Base-by-base conservation (phyloP, 2,113 vertebrate species). In the Pipa parva region DNA sequence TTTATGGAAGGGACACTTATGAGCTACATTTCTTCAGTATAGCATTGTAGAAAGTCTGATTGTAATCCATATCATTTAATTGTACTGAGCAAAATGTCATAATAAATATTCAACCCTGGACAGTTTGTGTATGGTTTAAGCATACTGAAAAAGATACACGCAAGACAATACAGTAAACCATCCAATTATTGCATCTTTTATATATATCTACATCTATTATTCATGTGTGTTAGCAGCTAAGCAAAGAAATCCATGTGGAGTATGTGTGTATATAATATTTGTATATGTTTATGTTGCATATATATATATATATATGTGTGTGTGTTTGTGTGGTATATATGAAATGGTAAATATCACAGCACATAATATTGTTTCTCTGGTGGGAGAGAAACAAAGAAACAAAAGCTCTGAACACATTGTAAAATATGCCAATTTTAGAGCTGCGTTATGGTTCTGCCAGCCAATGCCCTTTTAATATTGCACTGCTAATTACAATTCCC, bases 401-500 rank as follows among this genome's bases (percentile, higher is more conserved):
- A 17, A 31, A 8, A 46, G 54, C 73, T 73, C 69, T 72, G 57
- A 63, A 75, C 1, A 7, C 60, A 78, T 71, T 76, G 68, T 69
- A 77, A 72, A 71, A 74, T 74, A 73, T 75, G 78, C 72, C 74
- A 75, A 75, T 76, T 80, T 80, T 72, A 78, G 71, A 73, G 66
- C 68, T 76, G 77, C 69, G 85, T 87, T 84, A 85, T 75, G 79
- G 84, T 87, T 89, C 81, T 91, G 91, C 87, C 85, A 89, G 88
- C 93, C 93, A 88, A 95, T 94, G 93, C 92, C 93, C 93, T 95
- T 95, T 95, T 95, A 93, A 94, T 93, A 95, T 95, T 95, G 93
- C 93, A 94, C 93, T 95, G 93, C 93, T 94, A 87, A 85, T 89
- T 88, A 88, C 86, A 91, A 85, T 88, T 89, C 85, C 92, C 92